Conservation (phyloP, 2,113 vertebrate genomes). For the Bathybates hornii region DNA sequence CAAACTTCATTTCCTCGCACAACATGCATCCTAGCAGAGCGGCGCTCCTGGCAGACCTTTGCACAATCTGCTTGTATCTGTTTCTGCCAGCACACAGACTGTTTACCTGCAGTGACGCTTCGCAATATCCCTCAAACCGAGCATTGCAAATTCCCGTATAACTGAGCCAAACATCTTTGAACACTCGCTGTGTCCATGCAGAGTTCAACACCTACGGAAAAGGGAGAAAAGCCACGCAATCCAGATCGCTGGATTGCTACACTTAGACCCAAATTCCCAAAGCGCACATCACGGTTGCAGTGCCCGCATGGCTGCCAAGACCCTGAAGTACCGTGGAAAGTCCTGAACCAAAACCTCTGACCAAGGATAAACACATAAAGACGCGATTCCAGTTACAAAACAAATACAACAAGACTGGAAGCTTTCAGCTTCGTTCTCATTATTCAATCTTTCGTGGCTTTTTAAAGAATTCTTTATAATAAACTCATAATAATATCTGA, state of each 20-base stretch:
- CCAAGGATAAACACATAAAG: neutral
- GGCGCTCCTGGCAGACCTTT: neutral
- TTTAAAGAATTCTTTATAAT: neutral
- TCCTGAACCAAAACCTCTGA: neutral
- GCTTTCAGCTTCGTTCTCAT: neutral
- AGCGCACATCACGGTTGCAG: neutral
- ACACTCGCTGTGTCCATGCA: neutral
- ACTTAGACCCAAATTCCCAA: neutral
- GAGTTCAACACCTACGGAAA: neutral
- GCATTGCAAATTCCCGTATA: neutral
- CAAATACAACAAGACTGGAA: neutral
- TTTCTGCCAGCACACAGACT: neutral
- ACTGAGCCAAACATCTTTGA: neutral
- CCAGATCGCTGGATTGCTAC: neutral
- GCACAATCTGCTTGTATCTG: neutral
- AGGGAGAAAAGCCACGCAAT: neutral
- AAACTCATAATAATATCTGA: neutral
- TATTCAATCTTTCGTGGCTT: neutral
- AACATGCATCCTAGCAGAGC: neutral
- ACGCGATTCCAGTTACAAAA: neutral
- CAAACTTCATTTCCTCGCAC: neutral
- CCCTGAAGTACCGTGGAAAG: neutral
- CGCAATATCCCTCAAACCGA: neutral
- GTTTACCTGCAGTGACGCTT: neutral
- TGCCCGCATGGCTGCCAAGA: neutral